Evolutionary conservation across 2,888 invertebrate genomes (phyloP).

Genomic region (Oxyscelio sp.): DNA sequence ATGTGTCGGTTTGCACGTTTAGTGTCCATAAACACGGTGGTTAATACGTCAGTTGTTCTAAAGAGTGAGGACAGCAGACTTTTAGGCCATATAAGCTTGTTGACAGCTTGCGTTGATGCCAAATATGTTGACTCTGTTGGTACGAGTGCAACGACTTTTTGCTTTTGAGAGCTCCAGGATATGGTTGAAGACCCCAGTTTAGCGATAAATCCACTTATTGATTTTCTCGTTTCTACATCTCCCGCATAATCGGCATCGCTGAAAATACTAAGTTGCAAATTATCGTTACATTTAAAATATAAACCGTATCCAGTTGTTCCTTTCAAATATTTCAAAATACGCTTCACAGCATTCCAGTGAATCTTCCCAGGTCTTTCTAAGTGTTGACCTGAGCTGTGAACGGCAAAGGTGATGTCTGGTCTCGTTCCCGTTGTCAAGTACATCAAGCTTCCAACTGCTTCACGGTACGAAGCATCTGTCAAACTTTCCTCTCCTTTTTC

Average conservation of each 20-base stretch:
- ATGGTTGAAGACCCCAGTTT: too few relatives aligned
- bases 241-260: conserved; percentile 70
- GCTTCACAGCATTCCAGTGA: conserved; percentile 69
- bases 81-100: too few relatives aligned
- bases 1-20: too few relatives aligned
- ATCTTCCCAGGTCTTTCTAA: conserved; percentile 36
- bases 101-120: too few relatives aligned
- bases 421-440: conserved; percentile 58
- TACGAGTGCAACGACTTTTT: too few relatives aligned
- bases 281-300: conserved; percentile 27
- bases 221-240: conserved; percentile 65
- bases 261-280: conserved; percentile 36
- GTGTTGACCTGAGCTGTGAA: conserved; percentile 51
- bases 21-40: too few relatives aligned
- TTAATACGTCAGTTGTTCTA: too few relatives aligned
- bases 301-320: conserved; percentile 62
- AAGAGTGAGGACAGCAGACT: too few relatives aligned
- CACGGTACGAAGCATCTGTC: conserved; percentile 34
- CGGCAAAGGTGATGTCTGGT: conserved; percentile 72
- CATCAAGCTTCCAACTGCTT: conserved; percentile 65
- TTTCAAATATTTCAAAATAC: conserved; percentile 65
- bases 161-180: too few relatives aligned
- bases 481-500: too few relatives aligned
- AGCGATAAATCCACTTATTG: conserved; percentile 73
- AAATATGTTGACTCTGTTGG: too few relatives aligned